Percentiles rank a stretch among this genome's conserved stretches.
Evolutionary conservation across 2,797 vertebrate species (phyloP).

Genomic region (Morelia viridis): DNA sequence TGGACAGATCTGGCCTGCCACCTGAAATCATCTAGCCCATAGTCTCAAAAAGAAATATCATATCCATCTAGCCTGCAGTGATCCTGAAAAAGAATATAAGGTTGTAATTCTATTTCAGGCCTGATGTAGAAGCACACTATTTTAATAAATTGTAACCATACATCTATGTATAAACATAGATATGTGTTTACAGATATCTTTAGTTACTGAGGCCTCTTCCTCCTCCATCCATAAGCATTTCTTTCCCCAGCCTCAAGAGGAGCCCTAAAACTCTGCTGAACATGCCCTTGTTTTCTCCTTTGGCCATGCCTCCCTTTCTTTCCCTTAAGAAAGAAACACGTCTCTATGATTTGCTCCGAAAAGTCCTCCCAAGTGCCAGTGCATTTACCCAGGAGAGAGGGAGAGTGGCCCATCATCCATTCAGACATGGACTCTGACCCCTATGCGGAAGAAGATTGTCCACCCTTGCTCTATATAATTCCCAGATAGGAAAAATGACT

Average conservation of each 20-base stretch:
- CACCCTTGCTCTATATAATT: too few species aligned
- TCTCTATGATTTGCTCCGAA: too few species aligned
- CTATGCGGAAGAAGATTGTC: too few species aligned
- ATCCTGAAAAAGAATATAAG: neutral
- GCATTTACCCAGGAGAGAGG: too few species aligned
- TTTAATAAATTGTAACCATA: neutral
- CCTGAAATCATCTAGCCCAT: neutral
- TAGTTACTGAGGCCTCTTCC: neutral
- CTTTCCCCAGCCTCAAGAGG: neutral
- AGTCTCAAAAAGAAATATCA: neutral
- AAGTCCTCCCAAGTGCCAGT: too few species aligned
- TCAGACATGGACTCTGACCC: too few species aligned
- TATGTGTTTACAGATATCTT: neutral
- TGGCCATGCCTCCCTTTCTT: neutral
- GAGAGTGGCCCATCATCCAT: too few species aligned
- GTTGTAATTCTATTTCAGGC: neutral
- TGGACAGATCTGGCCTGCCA: neutral
- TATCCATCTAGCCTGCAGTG: neutral
- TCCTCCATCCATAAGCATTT: neutral
- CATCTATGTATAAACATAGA: neutral
- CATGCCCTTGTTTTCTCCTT: neutral
- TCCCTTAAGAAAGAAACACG: neutral
- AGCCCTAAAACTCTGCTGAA: neutral
- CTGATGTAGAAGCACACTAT: neutral
- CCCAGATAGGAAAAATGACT: too few species aligned